Base-by-base conservation (phyloP, 2,888 invertebrate genomes). In the Cheilosia scutellata region DNA sequence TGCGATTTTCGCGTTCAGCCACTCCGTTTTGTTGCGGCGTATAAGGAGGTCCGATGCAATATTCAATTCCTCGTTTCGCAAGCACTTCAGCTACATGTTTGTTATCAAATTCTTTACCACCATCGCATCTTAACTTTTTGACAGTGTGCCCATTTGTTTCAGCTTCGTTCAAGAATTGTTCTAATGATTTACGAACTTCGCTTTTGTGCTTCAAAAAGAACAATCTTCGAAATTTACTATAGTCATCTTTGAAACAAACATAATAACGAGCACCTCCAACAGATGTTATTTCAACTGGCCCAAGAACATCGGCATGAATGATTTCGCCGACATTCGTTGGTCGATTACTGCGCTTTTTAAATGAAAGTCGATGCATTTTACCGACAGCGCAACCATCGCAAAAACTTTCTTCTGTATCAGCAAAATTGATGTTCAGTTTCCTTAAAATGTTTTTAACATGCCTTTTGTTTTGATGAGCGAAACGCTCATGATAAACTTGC, bases 111-210 rank as follows among this genome's bases (percentile, higher is more conserved):
- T 63, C 49, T 25, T 2, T 51, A 4, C 72, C 79, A 49, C 72
- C 66, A 37, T 79, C 79, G 55, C 72, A 72, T 51, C 72, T 57
- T 53, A 79, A 65, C 44, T 11, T 72, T 42, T 79, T 79, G 16
- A 79, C 65, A 42, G 9, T 72, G 25, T 65, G 58, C 4, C 57
- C 79, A 66, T 68, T 79, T 51, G 58, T 44, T 66, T 11, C 29
- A 11, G 58, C 72, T 66, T 68, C 57, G 42, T 68, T 82, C n/a
- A 66, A 51, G 29, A 72, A 79, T 49, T 31, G 20, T 51, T 72
- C 42, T 40, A 65, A 58, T n/a, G 42, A 5, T 16, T 65, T 75
- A 27, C 27, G 37, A 9, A 75, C 65, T 33, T 75, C 65, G 16
- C 29, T 75, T 47, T 66, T 65, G n/a, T 16, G 20, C 37, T 51